Conservation (phyloP, 2,888 invertebrate species). For the Pterobdella sp. region DNA sequence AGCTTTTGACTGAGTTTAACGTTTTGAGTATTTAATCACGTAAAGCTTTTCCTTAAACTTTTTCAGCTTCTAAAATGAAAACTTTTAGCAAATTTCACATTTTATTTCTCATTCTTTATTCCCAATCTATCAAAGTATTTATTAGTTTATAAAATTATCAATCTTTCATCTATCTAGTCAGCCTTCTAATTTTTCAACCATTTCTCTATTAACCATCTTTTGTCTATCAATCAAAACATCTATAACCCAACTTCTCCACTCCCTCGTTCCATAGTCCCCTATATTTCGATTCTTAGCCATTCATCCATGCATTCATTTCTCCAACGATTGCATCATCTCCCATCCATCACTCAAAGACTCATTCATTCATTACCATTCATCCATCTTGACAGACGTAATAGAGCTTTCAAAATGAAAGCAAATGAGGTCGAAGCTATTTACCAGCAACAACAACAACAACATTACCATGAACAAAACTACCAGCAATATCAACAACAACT, state of each 20-base stretch:
- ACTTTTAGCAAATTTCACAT: not conserved
- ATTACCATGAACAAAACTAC: not conserved
- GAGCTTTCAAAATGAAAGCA: not conserved
- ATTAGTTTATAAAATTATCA: not conserved
- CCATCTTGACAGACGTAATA: not conserved
- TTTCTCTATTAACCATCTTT: not conserved
- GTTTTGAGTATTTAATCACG: not conserved
- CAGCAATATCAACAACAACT: slow-evolving; percentile 10
- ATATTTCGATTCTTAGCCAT: too few relatives aligned
- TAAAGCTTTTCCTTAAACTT: not conserved
- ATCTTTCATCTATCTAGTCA: not conserved
- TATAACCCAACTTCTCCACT: not conserved
- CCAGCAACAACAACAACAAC: slow-evolving; percentile 17
- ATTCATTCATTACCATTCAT: too few relatives aligned
- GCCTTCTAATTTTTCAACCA: not conserved
- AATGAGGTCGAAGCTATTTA: not conserved
- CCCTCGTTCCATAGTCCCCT: not conserved
- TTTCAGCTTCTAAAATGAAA: not conserved
- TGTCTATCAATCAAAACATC: not conserved
- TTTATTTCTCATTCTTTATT: not conserved
- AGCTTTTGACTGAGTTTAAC: not conserved
- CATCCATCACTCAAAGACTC: too few relatives aligned
- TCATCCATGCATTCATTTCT: not conserved
- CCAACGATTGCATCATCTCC: too few relatives aligned
- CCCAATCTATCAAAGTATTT: not conserved